Percentiles rank a stretch among this genome's conserved stretches.
phyloP scores from a whole-genome alignment of 2,888 invertebrate genomes.

The Ferdinandea cuprea region DNA sequence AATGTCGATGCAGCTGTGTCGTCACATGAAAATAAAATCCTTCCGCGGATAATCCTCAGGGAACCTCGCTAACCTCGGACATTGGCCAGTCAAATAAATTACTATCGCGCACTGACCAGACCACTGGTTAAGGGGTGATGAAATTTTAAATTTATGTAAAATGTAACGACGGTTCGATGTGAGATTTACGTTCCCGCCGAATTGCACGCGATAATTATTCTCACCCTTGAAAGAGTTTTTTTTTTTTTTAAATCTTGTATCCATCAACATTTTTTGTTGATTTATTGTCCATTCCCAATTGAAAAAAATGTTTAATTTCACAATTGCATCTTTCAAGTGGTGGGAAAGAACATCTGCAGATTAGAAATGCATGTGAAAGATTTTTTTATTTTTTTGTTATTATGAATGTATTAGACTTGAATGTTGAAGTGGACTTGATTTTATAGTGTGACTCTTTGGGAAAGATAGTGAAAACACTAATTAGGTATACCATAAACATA shows the following conservation, averaged over 20 bases:
- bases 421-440: no score
- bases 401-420: not conserved
- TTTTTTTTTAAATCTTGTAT: constrained; percentile 6
- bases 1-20: constrained; percentile 48
- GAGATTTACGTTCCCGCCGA: constrained; percentile 50
- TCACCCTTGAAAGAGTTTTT: constrained; percentile 16
- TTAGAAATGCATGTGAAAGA: not conserved
- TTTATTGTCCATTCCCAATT: constrained; percentile 49
- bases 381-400: not conserved
- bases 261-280: constrained; percentile 38
- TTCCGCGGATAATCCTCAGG: constrained; percentile 59
- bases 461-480: no score
- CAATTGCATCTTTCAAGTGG: constrained; percentile 19
- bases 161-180: constrained; percentile 47
- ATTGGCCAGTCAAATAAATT: constrained; percentile 60
- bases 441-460: no score
- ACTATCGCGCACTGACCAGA: constrained; percentile 55
- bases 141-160: constrained; percentile 54
- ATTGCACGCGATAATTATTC: constrained; percentile 15
- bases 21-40: constrained; percentile 2
- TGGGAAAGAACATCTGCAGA: constrained; percentile 9
- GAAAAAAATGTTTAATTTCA: constrained; percentile 16
- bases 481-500: no score
- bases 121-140: constrained; percentile 63
- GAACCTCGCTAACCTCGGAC: constrained; percentile 52